Percentiles rank a stretch among this genome's conserved stretches.
These are phyloP conservation scores for Aptenodytes forsteri DNA, from an alignment of 2,113 vertebrate genomes.

Conservation along the genomic window DNA sequence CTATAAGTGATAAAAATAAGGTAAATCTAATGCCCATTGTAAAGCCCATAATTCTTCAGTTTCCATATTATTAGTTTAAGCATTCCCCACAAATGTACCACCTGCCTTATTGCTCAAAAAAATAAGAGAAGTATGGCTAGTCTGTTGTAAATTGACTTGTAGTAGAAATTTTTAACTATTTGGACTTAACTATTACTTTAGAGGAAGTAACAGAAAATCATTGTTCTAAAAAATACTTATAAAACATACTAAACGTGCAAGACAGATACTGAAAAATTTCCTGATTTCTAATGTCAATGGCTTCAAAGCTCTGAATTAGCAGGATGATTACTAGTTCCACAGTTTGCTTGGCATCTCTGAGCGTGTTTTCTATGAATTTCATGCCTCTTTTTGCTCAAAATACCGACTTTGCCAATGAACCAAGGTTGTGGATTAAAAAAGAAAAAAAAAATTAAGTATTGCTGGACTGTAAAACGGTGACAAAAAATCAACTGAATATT, in stretches of 20 bases:
- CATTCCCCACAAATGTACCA: background rate
- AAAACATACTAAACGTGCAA: background rate
- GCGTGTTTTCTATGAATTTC: background rate
- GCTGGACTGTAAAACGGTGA: background rate
- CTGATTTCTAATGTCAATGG: background rate
- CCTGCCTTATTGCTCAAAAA: background rate
- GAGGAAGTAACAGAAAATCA: background rate
- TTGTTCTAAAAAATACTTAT: background rate
- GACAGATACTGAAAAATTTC: background rate
- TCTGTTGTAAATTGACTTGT: background rate
- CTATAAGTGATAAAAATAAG: background rate
- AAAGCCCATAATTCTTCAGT: background rate
- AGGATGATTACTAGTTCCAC: background rate
- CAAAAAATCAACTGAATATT: background rate
- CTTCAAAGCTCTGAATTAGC: background rate
- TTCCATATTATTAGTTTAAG: background rate
- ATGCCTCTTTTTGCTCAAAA: background rate
- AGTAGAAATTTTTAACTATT: background rate
- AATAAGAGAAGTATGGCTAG: background rate
- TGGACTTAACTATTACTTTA: background rate
- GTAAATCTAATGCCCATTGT: background rate
- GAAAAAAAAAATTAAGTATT: background rate
- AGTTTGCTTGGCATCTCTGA: background rate
- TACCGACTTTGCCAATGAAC: background rate
- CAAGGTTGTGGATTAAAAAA: background rate